Base-by-base conservation (phyloP, 2,113 vertebrate genomes). In the Poicephalus gulielmi region DNA sequence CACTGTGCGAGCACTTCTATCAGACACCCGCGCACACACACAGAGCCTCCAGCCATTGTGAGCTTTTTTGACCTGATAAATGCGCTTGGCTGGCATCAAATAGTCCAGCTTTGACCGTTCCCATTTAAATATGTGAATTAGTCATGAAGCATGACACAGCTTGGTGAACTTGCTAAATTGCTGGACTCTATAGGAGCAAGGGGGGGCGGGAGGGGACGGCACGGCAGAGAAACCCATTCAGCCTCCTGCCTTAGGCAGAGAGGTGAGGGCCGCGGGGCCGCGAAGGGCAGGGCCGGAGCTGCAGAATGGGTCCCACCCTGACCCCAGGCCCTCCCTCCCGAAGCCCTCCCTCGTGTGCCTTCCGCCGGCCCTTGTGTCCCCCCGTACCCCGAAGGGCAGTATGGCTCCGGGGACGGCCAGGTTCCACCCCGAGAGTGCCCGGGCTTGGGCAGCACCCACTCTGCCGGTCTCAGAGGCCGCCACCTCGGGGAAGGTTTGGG, bases 61-160 rank as follows among this genome's bases (percentile, higher is more conserved):
- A 97, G 98, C 98, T 98, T 98, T 96, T 98, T 98, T 99, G 98
- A 98, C 98, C 98, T 98, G 98, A 98, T 98, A 98, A 98, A 98
- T 97, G 98, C 98, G 98, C 98, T 98, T 98, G 98, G 98, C 98
- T 98, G 98, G 97, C 98, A 98, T 98, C 98, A 98, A 99, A 99
- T 98, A 98, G 98, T 97, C 97, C 85, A 82, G 98, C 98, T 98
- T 98, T 98, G 98, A 98, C 98, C 96, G 97, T 96, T 97, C 98
- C 97, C 92, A 98, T 99, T 99, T 99, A 98, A 98, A 98, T 99
- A 98, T 97, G 98, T 98, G 98, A 98, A 99, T 99, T 98, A 98
- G 98, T 98, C 98, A 98, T 98, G 98, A 99, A 99, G 98, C 98
- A 97, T 98, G 98, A 98, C 98, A 98, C 97, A 98, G 98, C 98